Percentiles rank a stretch among this genome's conserved stretches.
These are phyloP conservation scores for Synanceia verrucosa DNA, from an alignment of 2,797 vertebrate genomes.

Conservation along the genomic window DNA sequence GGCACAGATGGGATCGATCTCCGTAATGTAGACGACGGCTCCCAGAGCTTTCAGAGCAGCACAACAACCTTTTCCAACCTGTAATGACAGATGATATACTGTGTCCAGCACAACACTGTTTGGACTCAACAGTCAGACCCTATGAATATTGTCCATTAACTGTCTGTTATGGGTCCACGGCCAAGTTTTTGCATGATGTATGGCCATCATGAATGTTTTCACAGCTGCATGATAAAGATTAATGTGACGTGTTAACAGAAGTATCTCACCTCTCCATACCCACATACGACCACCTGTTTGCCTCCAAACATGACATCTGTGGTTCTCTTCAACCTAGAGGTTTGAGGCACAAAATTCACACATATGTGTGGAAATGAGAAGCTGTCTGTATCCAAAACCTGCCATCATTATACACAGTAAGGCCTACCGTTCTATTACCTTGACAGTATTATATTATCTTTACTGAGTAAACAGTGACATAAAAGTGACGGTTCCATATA, in stretches of 20 bases:
- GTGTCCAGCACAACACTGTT: not conserved
- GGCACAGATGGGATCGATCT: constrained; percentile 95
- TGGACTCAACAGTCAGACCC: not conserved
- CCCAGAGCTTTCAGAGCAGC: constrained; percentile 94
- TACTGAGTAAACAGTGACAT: too few species aligned
- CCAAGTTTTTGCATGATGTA: not conserved
- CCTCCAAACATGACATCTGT: constrained; percentile 98
- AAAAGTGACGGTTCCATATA: not conserved
- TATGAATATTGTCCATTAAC: not conserved
- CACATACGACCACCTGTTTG: constrained; percentile 95
- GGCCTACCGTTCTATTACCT: too few species aligned
- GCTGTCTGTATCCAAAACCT: constrained; percentile 5
- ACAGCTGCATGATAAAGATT: not conserved
- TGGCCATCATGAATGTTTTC: not conserved
- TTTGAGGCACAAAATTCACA: constrained; percentile 35
- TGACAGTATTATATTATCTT: too few species aligned
- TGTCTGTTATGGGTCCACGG: not conserved
- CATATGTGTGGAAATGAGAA: constrained; percentile 18
- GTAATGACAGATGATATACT: constrained; percentile 19
- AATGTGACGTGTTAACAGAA: not conserved
- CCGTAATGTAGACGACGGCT: constrained; percentile 90
- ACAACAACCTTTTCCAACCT: constrained; percentile 96
- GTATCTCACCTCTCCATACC: constrained; percentile 93
- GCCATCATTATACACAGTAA: not conserved
- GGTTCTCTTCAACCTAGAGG: constrained; percentile 91